Conservation (phyloP, 2,113 vertebrate species). For the Gulo gulo region DNA sequence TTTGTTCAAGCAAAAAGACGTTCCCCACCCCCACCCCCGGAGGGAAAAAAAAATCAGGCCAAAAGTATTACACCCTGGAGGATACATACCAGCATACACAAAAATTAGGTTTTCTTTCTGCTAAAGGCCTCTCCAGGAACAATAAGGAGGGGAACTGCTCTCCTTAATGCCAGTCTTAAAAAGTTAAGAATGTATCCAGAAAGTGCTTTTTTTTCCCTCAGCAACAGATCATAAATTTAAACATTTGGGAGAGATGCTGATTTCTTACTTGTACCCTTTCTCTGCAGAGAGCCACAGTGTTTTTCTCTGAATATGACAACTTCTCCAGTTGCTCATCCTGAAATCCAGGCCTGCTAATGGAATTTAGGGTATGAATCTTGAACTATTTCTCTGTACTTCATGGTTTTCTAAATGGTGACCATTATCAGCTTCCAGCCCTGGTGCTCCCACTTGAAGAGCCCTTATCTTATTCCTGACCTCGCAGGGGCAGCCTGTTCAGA, state of each 20-base stretch:
- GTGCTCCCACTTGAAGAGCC: not conserved
- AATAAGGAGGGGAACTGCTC: not conserved
- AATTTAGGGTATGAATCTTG: not conserved
- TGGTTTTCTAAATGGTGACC: not conserved
- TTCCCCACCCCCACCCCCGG: too few species aligned
- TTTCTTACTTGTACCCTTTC: not conserved
- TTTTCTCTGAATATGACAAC: not conserved
- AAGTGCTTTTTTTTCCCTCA: not conserved
- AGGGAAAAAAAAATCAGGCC: not conserved
- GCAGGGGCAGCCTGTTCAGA: not conserved
- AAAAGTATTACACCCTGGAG: not conserved
- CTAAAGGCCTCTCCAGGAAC: not conserved
- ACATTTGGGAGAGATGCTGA: not conserved
- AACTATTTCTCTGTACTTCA: not conserved
- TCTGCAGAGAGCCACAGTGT: not conserved
- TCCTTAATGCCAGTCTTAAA: not conserved
- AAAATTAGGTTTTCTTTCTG: not conserved
- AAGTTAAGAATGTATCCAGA: not conserved
- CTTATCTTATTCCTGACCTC: not conserved
- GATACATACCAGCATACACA: not conserved
- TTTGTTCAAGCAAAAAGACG: constrained; percentile 12
- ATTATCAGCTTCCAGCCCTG: not conserved
- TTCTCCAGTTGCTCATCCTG: not conserved
- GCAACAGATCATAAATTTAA: not conserved
- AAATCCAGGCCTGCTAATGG: not conserved